These are phyloP conservation scores for Champsocephalus gunnari DNA, from an alignment of 2,797 vertebrate species.

Conservation along the genomic window DNA sequence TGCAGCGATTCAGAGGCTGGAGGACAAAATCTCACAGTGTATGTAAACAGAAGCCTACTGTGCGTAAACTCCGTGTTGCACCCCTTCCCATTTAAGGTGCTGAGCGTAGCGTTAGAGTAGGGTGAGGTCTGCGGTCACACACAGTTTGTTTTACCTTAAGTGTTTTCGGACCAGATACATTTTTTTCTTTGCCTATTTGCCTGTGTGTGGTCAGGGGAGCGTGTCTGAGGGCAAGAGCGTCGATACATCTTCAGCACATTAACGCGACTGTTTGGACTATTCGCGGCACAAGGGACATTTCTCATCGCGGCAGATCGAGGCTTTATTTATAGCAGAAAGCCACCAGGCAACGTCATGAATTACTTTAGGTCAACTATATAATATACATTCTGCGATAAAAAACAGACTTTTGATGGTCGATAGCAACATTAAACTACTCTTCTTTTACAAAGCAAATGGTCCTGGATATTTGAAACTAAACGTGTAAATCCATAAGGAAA, in stretches of 20 bases:
- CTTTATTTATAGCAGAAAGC: conserved; percentile 3
- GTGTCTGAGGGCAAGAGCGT: conserved; percentile 34
- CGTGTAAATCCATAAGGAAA: not conserved
- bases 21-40: conserved; percentile 65
- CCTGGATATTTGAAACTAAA: not conserved
- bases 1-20: conserved; percentile 34
- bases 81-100: conserved; percentile 76
- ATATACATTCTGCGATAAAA: conserved; percentile 9
- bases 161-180: conserved; percentile 54
- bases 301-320: not conserved
- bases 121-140: conserved; percentile 54
- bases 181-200: conserved; percentile 55
- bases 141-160: conserved; percentile 68
- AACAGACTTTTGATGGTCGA: not conserved
- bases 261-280: conserved; percentile 7
- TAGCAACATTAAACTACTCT: not conserved
- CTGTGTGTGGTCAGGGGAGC: conserved; percentile 60
- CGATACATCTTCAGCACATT: conserved; percentile 52
- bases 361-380: not conserved
- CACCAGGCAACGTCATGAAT: not conserved
- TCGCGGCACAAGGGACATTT: not conserved
- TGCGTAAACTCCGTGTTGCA: conserved; percentile 61
- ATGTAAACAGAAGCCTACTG: conserved; percentile 67
- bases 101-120: conserved; percentile 45
- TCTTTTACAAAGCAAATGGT: not conserved